phyloP scores from a whole-genome alignment of 2,113 vertebrate genomes.

The Onychostoma macrolepis region DNA sequence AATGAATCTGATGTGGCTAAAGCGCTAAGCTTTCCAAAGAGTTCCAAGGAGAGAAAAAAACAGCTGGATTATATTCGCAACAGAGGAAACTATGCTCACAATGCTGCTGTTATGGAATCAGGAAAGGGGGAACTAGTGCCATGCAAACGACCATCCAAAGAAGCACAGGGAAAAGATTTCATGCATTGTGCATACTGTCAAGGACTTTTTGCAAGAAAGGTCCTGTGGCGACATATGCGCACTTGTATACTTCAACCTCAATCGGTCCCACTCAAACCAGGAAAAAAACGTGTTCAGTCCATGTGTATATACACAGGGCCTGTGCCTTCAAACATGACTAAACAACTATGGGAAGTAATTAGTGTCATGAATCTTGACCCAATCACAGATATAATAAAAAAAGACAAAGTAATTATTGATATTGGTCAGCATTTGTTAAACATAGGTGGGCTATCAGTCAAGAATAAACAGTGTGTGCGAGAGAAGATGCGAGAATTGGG shows the following conservation, averaged over 20 bases:
- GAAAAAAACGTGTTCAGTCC: conserved; percentile 56
- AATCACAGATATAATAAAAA: conserved; percentile 51
- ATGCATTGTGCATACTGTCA: conserved; percentile 60
- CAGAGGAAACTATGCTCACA: conserved; percentile 59
- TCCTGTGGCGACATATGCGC: conserved; percentile 53
- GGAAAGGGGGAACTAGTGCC: conserved; percentile 54
- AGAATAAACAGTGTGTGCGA: conserved; percentile 52
- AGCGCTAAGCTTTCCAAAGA: conserved; percentile 53
- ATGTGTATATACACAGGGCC: conserved; percentile 44
- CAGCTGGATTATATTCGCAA: conserved; percentile 52
- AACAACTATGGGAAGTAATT: conserved; percentile 51
- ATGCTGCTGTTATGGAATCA: conserved; percentile 54
- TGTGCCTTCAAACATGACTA: conserved; percentile 46
- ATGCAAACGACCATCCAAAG: conserved; percentile 47
- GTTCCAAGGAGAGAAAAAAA: conserved; percentile 55
- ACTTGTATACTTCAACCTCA: conserved; percentile 47
- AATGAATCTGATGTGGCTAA: conserved; percentile 47
- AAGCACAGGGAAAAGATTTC: conserved; percentile 51
- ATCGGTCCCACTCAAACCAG: conserved; percentile 48
- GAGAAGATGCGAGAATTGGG: conserved; percentile 59
- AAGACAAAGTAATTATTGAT: conserved; percentile 51
- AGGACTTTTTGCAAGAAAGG: conserved; percentile 55
- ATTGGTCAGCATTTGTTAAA: conserved; percentile 59
- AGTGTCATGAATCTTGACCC: conserved; percentile 57
- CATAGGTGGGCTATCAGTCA: conserved; percentile 52